Percentiles rank a stretch among this genome's conserved stretches.
phyloP scores from a whole-genome alignment of 1,140 invertebrate genomes.

The Leguminivora glycinivorella region DNA sequence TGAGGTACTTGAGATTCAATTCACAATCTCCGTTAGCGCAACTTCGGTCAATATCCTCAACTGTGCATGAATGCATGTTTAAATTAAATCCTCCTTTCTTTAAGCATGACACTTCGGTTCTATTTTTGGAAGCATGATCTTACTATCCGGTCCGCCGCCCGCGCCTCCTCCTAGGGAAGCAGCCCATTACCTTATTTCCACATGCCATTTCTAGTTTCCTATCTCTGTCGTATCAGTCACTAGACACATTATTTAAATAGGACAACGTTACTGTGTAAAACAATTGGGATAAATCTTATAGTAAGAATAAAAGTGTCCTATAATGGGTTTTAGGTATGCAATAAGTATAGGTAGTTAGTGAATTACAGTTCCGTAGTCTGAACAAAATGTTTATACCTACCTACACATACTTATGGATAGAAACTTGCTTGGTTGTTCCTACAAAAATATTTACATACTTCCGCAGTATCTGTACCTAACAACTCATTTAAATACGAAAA shows the following conservation, averaged over 20 bases:
- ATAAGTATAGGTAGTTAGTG: no score
- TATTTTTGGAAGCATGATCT: slow-evolving; percentile 13
- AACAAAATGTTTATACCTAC: no score
- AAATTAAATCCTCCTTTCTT: not conserved
- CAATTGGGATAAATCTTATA: not conserved
- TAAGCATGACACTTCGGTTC: not conserved
- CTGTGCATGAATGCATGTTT: not conserved
- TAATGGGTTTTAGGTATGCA: no score
- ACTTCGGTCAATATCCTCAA: slow-evolving; percentile 7
- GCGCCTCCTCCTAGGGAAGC: slow-evolving; percentile 57
- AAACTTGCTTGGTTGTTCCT: no score
- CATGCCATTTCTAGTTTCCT: slow-evolving; percentile 43
- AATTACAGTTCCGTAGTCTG: no score
- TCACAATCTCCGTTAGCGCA: not conserved
- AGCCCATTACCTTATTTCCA: slow-evolving; percentile 65
- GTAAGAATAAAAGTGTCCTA: no score
- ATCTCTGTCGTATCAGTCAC: slow-evolving; percentile 8
- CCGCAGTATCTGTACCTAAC: no score
- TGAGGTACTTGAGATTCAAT: not conserved
- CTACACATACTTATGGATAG: no score
- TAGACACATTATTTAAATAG: slow-evolving; percentile 3
- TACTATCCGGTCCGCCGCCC: slow-evolving; percentile 36
- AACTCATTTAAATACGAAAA: no score
- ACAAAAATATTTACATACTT: no score
- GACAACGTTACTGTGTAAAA: not conserved